Evolutionary conservation across 2,797 vertebrate species (phyloP).

Genomic region (Cossypha heuglini): DNA sequence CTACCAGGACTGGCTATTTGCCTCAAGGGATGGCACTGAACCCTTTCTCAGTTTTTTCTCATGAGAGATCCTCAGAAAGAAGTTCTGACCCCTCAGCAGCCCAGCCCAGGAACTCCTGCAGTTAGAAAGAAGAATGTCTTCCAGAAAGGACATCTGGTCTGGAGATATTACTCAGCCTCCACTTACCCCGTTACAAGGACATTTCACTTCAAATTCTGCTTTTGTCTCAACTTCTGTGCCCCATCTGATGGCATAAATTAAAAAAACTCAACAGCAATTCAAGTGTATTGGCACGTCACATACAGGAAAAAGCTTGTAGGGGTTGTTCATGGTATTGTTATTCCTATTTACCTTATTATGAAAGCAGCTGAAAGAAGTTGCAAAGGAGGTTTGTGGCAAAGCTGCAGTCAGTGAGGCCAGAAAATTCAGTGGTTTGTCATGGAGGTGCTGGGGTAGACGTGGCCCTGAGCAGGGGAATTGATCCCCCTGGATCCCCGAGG

Average conservation of each 20-base stretch:
- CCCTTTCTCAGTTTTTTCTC: not conserved
- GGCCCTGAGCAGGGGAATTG: not conserved
- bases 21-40: not conserved
- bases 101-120: not conserved
- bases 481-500: not conserved
- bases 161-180: not conserved
- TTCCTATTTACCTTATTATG: not conserved
- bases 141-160: not conserved
- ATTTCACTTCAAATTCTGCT: not conserved
- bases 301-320: not conserved
- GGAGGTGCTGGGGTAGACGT: not conserved
- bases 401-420: not conserved
- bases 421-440: not conserved
- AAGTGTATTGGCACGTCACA: rapidly evolving
- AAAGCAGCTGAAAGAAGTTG: not conserved
- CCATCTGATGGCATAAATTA: not conserved
- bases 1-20: not conserved
- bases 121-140: not conserved
- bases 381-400: not conserved
- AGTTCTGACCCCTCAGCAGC: not conserved
- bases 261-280: not conserved
- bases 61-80: not conserved
- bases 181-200: not conserved
- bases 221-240: not conserved
- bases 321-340: not conserved